phyloP scores from a whole-genome alignment of 2,113 vertebrate species.

The Fulica atra region DNA sequence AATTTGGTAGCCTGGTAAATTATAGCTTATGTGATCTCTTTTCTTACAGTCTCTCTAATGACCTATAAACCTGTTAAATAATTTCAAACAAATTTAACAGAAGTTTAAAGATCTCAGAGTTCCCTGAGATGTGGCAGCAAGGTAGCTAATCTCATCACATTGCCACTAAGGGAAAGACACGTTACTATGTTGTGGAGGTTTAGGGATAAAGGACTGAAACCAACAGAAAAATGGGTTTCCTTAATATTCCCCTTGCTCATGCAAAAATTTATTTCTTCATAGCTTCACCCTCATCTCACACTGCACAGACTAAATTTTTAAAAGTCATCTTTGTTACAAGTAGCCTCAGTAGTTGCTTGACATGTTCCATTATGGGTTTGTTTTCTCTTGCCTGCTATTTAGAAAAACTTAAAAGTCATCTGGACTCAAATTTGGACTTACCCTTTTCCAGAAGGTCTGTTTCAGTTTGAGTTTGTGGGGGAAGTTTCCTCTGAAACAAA shows the following conservation, averaged over 20 bases:
- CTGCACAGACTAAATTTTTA: not conserved
- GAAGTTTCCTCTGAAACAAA: not conserved
- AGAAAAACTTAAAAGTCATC: not conserved
- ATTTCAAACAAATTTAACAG: not conserved
- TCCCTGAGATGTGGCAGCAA: not conserved
- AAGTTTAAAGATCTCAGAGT: not conserved
- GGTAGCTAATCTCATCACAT: not conserved
- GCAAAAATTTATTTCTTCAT: not conserved
- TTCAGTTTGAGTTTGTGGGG: not conserved
- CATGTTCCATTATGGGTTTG: not conserved
- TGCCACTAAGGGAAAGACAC: not conserved
- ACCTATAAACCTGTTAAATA: not conserved
- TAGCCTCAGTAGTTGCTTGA: not conserved
- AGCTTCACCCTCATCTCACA: not conserved
- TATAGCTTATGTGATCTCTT: not conserved
- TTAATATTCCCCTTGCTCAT: not conserved
- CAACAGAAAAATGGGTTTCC: not conserved
- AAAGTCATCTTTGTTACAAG: not conserved
- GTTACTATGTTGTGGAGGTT: not conserved
- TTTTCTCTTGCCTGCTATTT: not conserved
- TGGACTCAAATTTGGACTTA: not conserved
- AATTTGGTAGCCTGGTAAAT: not conserved
- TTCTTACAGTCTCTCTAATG: not conserved
- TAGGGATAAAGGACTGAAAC: not conserved
- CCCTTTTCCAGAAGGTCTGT: not conserved